phyloP scores from a whole-genome alignment of 2,113 vertebrate species.

The Echinops telfairi region DNA sequence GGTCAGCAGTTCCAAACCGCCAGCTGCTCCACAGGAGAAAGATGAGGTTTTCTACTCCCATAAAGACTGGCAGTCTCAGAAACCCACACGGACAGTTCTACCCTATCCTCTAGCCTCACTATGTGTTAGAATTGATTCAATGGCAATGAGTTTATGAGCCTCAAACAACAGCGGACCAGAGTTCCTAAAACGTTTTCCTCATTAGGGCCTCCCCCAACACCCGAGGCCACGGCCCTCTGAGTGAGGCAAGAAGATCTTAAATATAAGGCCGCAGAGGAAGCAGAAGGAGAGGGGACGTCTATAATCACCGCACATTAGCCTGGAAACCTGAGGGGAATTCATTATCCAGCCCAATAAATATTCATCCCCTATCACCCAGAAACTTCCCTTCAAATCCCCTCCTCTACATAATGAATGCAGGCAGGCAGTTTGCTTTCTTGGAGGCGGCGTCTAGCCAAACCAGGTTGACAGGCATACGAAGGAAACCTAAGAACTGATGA shows the following conservation, averaged over 20 bases:
- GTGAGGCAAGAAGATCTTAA: neutral
- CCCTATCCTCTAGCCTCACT: no score
- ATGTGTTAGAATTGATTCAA: no score
- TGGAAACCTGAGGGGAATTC: slow-evolving; percentile 1
- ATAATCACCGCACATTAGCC: neutral
- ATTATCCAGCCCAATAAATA: neutral
- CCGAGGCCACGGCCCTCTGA: neutral
- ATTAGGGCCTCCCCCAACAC: neutral
- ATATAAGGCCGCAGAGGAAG: slow-evolving; percentile 17
- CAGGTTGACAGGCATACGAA: slow-evolving; percentile 52
- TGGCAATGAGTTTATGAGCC: no score
- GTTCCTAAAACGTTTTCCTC: neutral
- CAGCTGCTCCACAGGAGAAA: no score
- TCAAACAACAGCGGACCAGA: neutral
- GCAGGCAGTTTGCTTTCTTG: slow-evolving; percentile 64
- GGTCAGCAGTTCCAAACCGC: no score
- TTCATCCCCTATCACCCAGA: slow-evolving; percentile 43
- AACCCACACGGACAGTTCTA: no score
- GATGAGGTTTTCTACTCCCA: no score
- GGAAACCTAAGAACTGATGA: slow-evolving; percentile 68
- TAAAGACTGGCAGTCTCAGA: no score
- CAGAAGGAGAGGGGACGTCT: neutral
- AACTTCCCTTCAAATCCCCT: slow-evolving; percentile 53
- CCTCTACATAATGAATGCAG: slow-evolving; percentile 63
- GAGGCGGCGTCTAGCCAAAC: no score